Conservation (phyloP, 2,797 vertebrate species). For the Pangasius mekongensis region DNA sequence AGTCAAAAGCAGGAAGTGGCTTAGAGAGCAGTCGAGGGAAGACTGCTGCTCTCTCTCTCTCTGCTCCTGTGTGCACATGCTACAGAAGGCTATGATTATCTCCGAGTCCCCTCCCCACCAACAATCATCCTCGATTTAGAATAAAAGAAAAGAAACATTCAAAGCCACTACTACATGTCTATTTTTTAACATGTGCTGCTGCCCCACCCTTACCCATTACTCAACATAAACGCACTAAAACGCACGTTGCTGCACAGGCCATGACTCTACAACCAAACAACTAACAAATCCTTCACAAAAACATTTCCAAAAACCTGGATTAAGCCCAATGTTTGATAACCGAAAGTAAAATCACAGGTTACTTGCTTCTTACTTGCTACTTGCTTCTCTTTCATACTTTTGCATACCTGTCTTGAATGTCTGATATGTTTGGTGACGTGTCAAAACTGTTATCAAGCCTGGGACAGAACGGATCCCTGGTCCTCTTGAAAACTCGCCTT, state of each 20-base stretch:
- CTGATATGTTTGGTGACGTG: background rate
- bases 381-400: background rate
- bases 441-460: background rate
- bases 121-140: conserved; percentile 43
- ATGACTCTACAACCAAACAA: background rate
- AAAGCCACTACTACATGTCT: conserved; percentile 18
- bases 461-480: background rate
- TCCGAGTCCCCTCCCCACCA: conserved; percentile 40
- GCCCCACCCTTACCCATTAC: conserved; percentile 40
- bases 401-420: background rate
- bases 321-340: background rate
- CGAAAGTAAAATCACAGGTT: background rate
- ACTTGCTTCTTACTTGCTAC: background rate
- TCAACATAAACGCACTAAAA: background rate
- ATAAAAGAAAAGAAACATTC: conserved; percentile 25
- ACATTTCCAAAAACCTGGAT: background rate
- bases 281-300: background rate
- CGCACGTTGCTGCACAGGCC: background rate
- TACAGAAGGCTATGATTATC: conserved; percentile 42
- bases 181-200: conserved; percentile 24
- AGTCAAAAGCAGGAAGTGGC: conserved; percentile 57
- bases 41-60: conserved; percentile 21
- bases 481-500: background rate
- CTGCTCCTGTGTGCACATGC: conserved; percentile 19
- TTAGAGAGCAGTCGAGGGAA: conserved; percentile 46